Base-by-base conservation (phyloP, 2,797 vertebrate genomes). In the Sebastes itinus region DNA sequence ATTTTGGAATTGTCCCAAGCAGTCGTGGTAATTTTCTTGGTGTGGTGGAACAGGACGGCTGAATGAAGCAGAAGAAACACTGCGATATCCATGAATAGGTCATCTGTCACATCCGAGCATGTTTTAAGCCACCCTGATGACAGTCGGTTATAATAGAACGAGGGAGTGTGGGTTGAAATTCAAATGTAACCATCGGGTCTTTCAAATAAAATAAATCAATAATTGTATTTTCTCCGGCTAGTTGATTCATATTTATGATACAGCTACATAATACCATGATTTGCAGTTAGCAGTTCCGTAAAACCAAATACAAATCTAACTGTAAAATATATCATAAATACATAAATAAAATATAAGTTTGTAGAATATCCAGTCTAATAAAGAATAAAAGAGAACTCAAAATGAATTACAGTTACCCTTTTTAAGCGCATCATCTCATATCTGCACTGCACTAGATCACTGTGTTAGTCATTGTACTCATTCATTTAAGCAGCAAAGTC, bases 401-500 rank as follows among this genome's bases (percentile, higher is more conserved):
- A 70, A 63, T 78, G 32, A 64, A 85, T 60, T 28, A 54, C 28
- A 84, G 56, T 70, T 4, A 4, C 18, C 30, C 64, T 32, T 60
- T 83, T 59, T 13, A 68, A 80, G 38, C 60, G 80, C 78, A 62
- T 55, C 58, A 49, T 74, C 61, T 74, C 70, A 60, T 72, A 72
- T 85, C 85, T 84, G 88, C 86, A 86, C 81, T 89, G 91, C 88
- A 90, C 81, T 82, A 80, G 82, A 77, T 68, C 71, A 55, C 81
- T 27, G 73, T 32, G 82, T 82, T 91, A 82, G 85, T 87, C 87
- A 83, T 70, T 74, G 75, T 80, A 72, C 81, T 92, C 80, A 76
- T 90, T 83, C 79, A 86, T 87, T 87, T 80, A 55, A 85, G 90
- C 90, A 84, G 89, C 91, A 87, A 87, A 87, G 89, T 93, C 91